A percentile compares a stretch with the other conserved stretches of the same genome.
Conservation (phyloP, 2,888 invertebrate species). For the Dromius quadrimaculatus region DNA sequence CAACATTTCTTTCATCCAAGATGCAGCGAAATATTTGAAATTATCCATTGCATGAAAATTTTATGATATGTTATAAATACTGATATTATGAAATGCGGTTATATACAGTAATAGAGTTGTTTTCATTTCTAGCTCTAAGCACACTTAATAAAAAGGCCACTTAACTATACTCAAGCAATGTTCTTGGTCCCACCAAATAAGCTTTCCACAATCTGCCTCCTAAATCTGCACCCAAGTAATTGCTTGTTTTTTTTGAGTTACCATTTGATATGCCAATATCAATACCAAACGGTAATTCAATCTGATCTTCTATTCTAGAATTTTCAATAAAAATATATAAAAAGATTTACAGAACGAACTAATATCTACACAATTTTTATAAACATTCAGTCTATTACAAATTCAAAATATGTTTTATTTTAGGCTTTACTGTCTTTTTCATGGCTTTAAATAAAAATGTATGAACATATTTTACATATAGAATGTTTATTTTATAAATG, state of each 20-base stretch:
- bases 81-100: constrained; percentile 49
- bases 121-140: constrained; percentile 51
- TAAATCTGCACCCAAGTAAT: constrained; percentile 45
- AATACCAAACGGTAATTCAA: constrained; percentile 42
- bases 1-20: constrained; percentile 35
- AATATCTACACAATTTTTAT: constrained; percentile 39
- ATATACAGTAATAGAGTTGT: constrained; percentile 48
- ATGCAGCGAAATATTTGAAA: constrained; percentile 47
- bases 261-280: constrained; percentile 46
- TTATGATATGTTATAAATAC: constrained; percentile 51
- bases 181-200: constrained; percentile 50
- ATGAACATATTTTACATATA: constrained; percentile 43
- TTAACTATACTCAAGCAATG: constrained; percentile 52
- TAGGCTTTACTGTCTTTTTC: background rate
- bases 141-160: constrained; percentile 53
- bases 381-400: constrained; percentile 45
- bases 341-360: constrained; percentile 14
- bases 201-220: constrained; percentile 16
- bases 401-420: constrained; percentile 12
- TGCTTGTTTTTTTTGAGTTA: constrained; percentile 51
- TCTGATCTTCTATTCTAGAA: constrained; percentile 31
- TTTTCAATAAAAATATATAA: constrained; percentile 33
- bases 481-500: background rate
- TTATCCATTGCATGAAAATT: constrained; percentile 36
- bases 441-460: constrained; percentile 38